phyloP scores from a whole-genome alignment of 2,797 vertebrate genomes.

The Pelochelys cantorii region DNA sequence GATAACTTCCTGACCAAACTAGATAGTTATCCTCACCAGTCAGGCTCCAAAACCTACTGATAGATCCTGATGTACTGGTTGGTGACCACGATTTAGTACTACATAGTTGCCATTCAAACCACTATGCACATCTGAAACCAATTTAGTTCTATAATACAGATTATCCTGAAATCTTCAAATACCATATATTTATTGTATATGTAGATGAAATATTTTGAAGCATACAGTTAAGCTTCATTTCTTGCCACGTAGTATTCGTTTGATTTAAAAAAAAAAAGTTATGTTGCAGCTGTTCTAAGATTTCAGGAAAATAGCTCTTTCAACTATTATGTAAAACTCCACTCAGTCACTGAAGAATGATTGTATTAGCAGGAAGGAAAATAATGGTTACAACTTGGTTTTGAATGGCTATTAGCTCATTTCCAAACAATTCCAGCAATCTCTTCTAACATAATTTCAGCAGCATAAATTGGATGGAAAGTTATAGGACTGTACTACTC shows the following conservation, averaged over 20 bases:
- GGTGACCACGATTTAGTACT: too few relatives aligned
- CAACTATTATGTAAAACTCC: constrained; percentile 3
- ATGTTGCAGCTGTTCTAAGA: constrained; percentile 17
- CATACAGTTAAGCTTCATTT: constrained; percentile 4
- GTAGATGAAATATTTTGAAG: constrained; percentile 2
- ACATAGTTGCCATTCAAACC: background rate
- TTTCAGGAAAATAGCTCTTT: constrained; percentile 21
- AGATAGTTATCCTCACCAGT: too few relatives aligned
- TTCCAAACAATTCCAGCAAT: constrained; percentile 29
- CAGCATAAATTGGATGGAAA: constrained; percentile 15
- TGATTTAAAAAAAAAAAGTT: background rate
- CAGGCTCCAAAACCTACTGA: too few relatives aligned
- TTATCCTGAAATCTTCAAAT: background rate
- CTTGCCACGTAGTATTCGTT: constrained; percentile 23
- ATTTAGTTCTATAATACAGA: background rate
- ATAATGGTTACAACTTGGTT: constrained; percentile 20
- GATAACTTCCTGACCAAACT: too few relatives aligned
- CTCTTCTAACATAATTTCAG: constrained; percentile 43
- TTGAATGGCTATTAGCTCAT: constrained; percentile 36
- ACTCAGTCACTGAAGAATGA: background rate
- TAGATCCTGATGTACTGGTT: too few relatives aligned
- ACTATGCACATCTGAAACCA: background rate
- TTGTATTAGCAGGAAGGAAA: constrained; percentile 24
- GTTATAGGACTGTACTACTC: background rate
- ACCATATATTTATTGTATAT: background rate